A percentile compares a stretch with the other conserved stretches of the same genome.
phyloP scores from a whole-genome alignment of 2,113 vertebrate genomes.

The Heterocephalus glaber region DNA sequence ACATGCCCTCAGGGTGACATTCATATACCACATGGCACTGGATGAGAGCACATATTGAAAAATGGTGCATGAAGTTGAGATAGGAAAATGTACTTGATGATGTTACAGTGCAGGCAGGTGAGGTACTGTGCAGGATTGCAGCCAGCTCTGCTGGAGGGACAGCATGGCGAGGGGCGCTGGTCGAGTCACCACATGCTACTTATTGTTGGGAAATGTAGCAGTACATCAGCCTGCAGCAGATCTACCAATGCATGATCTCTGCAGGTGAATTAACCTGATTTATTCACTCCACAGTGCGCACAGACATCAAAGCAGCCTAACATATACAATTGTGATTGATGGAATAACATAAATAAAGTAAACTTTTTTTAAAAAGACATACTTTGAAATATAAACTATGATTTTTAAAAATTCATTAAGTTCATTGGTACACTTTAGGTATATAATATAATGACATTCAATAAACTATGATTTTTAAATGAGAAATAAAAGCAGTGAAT shows the following conservation, averaged over 20 bases:
- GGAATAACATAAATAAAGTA: background rate
- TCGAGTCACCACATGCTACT: background rate
- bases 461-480: background rate
- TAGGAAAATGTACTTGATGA: background rate
- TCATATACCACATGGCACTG: background rate
- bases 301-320: background rate
- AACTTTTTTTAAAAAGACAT: background rate
- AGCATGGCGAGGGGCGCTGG: background rate
- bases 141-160: background rate
- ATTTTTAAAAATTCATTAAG: background rate
- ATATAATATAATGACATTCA: too few species aligned
- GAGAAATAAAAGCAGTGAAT: background rate
- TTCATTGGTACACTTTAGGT: too few species aligned
- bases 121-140: background rate
- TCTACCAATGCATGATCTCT: background rate
- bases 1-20: background rate
- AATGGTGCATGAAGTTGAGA: background rate
- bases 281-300: background rate
- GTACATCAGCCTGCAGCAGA: fast-evolving
- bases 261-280: background rate
- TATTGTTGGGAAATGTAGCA: background rate
- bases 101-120: background rate
- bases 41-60: background rate
- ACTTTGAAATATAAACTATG: background rate
- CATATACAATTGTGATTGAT: too few species aligned